phyloP scores from a whole-genome alignment of 64 coral and sea anemone genomes.

The Dendronephthya gigantea region DNA sequence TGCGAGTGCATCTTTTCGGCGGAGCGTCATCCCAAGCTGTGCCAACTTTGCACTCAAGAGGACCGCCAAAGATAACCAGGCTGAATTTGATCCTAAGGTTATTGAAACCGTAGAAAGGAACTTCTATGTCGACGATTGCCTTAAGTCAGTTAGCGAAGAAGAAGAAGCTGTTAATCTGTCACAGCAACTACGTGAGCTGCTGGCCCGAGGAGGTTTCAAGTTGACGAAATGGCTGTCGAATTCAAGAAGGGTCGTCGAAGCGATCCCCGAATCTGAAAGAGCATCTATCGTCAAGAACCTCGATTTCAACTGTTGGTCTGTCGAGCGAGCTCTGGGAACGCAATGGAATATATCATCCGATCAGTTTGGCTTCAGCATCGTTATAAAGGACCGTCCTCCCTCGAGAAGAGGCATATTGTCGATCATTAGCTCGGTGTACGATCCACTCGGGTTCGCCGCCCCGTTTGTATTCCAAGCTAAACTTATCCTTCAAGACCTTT shows the following conservation, averaged over 20 bases:
- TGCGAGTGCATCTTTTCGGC: background rate
- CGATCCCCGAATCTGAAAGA: background rate
- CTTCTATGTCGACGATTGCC: background rate
- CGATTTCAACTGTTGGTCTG: background rate
- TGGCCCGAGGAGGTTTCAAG: background rate
- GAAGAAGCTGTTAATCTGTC: background rate
- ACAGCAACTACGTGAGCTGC: background rate
- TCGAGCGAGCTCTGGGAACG: background rate
- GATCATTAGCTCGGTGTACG: background rate
- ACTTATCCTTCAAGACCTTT: background rate
- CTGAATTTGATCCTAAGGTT: background rate
- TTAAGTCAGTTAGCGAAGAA: background rate
- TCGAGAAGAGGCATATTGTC: too few relatives aligned
- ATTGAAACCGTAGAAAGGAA: too few relatives aligned
- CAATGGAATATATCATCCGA: background rate
- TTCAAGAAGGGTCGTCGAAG: background rate
- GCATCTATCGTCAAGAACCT: background rate
- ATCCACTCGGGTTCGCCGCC: background rate
- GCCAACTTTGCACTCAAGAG: background rate
- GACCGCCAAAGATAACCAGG: background rate
- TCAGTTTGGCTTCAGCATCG: background rate
- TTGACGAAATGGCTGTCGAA: background rate
- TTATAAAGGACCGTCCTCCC: background rate
- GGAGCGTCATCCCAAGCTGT: background rate
- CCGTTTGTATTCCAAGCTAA: background rate